Evolutionary conservation across 1,140 invertebrate species (phyloP), one percentile per base, ranked within the genome.

Genomic region (Lucilia cuprina): DNA sequence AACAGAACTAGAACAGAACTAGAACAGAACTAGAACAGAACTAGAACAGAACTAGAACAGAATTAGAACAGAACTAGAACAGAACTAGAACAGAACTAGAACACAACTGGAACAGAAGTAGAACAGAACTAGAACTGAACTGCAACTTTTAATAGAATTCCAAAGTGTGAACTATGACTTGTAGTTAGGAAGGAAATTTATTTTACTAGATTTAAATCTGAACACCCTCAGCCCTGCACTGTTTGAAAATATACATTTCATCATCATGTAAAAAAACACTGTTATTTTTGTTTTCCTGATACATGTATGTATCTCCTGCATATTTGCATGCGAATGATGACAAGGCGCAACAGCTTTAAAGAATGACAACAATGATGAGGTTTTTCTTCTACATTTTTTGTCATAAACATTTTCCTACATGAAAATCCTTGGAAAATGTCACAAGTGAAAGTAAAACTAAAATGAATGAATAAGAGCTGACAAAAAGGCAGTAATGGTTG

Each of bases 271-370:
- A 60, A n/a, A 60, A 60, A 60, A 2, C n/a, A 7, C 2, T 17
- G 55, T n/a, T 60, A 7, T 14, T n/a, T 14, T n/a, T 60, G 14
- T 60, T 14, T 7, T 60, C 14, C 55, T 14, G 13, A 41, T 41
- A 41, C 55, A 60, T 60, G 7, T 60, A 17, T 60, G 0, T 60
- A 1, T 2, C 41, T 2, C 2, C 0, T 60, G n/a, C n/a, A 9
- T 70, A 21, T 70, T 70, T 70, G n/a, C 65, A 70, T 70, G 10
- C 25, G 65, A 70, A 70, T 70, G 65, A 70, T 70, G 65, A 70
- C 65, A 70, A 25, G 25, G 21, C 65, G 65, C 65, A 70, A 70
- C 65, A 70, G 65, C n/a, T 70, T 70, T 21, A 19, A 70, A 19
- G 8, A 41, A 70, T 70, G 65, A 70, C 65, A 70, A 70, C 41